phyloP scores from a whole-genome alignment of 2,113 vertebrate species.

The Antennarius striatus region DNA sequence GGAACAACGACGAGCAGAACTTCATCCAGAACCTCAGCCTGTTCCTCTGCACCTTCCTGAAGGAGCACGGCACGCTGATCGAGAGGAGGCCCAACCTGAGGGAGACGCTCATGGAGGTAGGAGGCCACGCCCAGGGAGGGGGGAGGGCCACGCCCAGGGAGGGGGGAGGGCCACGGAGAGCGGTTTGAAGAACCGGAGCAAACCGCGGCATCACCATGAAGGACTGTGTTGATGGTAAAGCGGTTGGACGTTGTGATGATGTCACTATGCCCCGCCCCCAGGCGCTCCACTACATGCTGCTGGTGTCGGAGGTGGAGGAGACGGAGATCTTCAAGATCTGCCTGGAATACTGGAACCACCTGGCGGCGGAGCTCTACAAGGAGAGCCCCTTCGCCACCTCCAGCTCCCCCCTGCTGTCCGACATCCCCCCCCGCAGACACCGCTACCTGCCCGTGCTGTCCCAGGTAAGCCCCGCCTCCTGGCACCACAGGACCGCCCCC shows the following conservation, averaged over 20 bases:
- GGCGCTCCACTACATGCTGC: conserved; percentile 96
- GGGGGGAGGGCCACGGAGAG: too few relatives aligned
- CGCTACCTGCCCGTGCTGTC: conserved; percentile 93
- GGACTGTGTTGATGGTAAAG: too few relatives aligned
- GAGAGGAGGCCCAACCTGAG: conserved; percentile 91
- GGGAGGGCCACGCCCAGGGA: too few relatives aligned
- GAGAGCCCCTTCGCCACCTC: conserved; percentile 94
- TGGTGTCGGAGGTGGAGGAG: conserved; percentile 97
- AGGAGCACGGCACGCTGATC: conserved; percentile 92
- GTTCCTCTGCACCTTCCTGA: conserved; percentile 96
- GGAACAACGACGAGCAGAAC: conserved; percentile 97
- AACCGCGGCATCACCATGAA: too few relatives aligned
- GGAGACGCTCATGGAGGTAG: conserved; percentile 94
- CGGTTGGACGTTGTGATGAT: too few relatives aligned
- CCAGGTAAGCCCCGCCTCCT: conserved; percentile 77
- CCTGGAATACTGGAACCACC: conserved; percentile 97
- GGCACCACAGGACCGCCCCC: too few relatives aligned
- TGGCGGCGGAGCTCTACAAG: conserved; percentile 93
- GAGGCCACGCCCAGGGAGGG: neutral
- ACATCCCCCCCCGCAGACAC: conserved; percentile 92
- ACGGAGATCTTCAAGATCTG: conserved; percentile 99
- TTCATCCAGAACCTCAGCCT: conserved; percentile 97
- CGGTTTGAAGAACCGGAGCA: too few relatives aligned
- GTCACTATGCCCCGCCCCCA: conserved; percentile 34
- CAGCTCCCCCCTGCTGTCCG: conserved; percentile 89